These are phyloP conservation scores for Andrena hattorfiana DNA, from an alignment of 2,888 invertebrate species.

Conservation along the genomic window DNA sequence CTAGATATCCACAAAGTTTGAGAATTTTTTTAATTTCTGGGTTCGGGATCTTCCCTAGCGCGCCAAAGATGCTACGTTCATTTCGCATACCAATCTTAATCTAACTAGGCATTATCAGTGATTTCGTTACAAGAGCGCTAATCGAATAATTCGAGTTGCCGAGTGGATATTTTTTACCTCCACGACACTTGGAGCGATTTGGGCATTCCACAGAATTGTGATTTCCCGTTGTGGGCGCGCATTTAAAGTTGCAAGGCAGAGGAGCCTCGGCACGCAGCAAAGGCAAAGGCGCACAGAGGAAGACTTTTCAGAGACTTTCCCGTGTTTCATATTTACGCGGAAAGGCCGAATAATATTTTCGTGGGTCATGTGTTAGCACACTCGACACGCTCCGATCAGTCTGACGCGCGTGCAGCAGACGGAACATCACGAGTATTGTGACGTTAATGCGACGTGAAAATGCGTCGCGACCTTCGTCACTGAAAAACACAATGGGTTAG, in stretches of 20 bases:
- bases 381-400: slow-evolving; percentile 30
- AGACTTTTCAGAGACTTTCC: too few relatives aligned
- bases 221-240: background rate
- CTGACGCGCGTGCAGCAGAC: slow-evolving; percentile 13
- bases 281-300: too few relatives aligned
- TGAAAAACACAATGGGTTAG: slow-evolving; percentile 38
- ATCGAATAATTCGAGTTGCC: background rate
- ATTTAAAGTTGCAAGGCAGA: background rate
- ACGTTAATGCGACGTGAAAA: slow-evolving; percentile 59
- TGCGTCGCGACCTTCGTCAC: slow-evolving; percentile 52
- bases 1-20: too few relatives aligned
- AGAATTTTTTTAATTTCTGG: too few relatives aligned
- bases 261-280: background rate
- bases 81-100: too few relatives aligned
- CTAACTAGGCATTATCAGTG: too few relatives aligned
- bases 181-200: too few relatives aligned
- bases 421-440: slow-evolving; percentile 39
- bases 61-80: too few relatives aligned
- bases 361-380: slow-evolving; percentile 26
- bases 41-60: too few relatives aligned
- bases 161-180: too few relatives aligned
- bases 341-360: slow-evolving; percentile 56
- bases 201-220: too few relatives aligned
- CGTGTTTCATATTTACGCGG: slow-evolving; percentile 24
- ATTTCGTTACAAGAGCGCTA: too few relatives aligned